Percentiles rank a stretch among this genome's conserved stretches.
Conservation (phyloP, 2,888 invertebrate species). For the Dicycla oo region DNA sequence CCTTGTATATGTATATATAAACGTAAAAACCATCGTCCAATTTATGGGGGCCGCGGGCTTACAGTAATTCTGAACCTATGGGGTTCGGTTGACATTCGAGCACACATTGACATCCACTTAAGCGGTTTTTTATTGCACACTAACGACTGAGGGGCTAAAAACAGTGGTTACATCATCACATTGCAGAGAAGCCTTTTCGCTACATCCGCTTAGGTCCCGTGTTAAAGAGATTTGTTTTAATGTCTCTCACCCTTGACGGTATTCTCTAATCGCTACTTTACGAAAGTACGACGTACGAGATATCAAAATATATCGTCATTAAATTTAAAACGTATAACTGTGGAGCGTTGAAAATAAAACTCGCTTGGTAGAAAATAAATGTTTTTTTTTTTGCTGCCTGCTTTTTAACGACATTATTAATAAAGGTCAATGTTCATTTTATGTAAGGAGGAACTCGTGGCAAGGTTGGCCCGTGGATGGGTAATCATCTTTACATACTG, state of each 20-base stretch:
- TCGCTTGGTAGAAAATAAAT: slow-evolving; percentile 31
- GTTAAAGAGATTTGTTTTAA: slow-evolving; percentile 68
- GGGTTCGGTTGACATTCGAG: too few species aligned
- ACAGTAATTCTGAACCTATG: too few species aligned
- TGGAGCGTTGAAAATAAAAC: slow-evolving; percentile 49
- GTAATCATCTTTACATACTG: too few species aligned
- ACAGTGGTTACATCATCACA: too few species aligned
- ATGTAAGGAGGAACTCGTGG: too few species aligned
- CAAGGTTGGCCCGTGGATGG: too few species aligned
- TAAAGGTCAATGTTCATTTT: slow-evolving; percentile 27
- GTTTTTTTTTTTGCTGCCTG: slow-evolving; percentile 17
- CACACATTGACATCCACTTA: too few species aligned
- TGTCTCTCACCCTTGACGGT: slow-evolving; percentile 63
- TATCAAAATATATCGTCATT: slow-evolving; percentile 54
- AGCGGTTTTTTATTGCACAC: too few species aligned
- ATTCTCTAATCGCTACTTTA: slow-evolving; percentile 55
- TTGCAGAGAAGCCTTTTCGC: slow-evolving; percentile 64
- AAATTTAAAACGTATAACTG: slow-evolving; percentile 45
- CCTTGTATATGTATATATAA: too few species aligned
- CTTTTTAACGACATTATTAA: slow-evolving; percentile 30
- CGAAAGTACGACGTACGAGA: slow-evolving; percentile 39
- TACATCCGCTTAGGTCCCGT: slow-evolving; percentile 69
- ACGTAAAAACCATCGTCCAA: too few species aligned
- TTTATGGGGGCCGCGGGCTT: too few species aligned
- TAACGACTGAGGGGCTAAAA: too few species aligned